phyloP scores from a whole-genome alignment of 2,888 invertebrate genomes.

The Eristalis intricaria region DNA sequence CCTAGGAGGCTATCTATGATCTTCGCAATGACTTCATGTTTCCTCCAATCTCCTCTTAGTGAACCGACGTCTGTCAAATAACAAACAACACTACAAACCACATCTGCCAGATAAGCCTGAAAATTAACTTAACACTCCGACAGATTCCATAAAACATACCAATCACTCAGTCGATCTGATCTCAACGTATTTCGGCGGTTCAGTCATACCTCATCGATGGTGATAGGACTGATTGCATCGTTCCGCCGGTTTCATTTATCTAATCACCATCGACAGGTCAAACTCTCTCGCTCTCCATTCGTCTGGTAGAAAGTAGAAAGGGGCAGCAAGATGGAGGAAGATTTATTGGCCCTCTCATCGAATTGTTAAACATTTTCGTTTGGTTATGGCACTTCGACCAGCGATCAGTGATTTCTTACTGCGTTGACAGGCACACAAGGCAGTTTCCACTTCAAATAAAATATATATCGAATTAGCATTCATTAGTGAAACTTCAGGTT shows the following conservation, averaged over 20 bases:
- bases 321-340: not conserved
- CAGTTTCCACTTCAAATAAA: not conserved
- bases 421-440: not conserved
- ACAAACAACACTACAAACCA: not conserved
- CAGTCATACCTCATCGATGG: not conserved
- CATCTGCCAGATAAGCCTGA: not conserved
- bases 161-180: not conserved
- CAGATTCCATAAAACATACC: not conserved
- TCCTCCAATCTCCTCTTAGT: no score
- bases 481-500: not conserved
- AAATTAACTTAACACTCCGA: not conserved
- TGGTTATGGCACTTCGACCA: not conserved
- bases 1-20: no score
- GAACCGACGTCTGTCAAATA: no score
- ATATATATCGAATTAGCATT: not conserved
- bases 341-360: not conserved
- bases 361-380: constrained; percentile 7
- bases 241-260: not conserved
- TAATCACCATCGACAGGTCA: not conserved
- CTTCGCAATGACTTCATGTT: no score
- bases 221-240: not conserved
- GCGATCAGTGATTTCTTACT: not conserved
- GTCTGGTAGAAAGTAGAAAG: constrained; percentile 8
- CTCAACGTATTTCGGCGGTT: not conserved
- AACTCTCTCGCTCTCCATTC: not conserved